A percentile compares a stretch with the other conserved stretches of the same genome.
phyloP scores from a whole-genome alignment of 2,113 vertebrate species.

The Zosterops borbonicus region DNA sequence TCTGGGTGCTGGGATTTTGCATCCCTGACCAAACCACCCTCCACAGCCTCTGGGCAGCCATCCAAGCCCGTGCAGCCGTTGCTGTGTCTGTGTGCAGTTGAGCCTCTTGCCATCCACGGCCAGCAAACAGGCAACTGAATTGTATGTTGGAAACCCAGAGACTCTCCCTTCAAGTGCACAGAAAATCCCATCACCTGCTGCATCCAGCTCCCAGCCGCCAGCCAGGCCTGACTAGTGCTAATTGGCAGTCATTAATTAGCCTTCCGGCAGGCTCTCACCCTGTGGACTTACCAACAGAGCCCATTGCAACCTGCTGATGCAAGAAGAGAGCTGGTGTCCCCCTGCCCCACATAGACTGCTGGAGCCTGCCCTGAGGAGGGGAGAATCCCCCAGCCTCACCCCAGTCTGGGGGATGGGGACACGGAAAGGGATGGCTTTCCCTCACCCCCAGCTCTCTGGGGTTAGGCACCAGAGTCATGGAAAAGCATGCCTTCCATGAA shows the following conservation, averaged over 20 bases:
- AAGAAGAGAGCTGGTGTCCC: neutral
- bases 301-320: neutral
- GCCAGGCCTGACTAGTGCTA: neutral
- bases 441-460: neutral
- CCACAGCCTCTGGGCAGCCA: neutral
- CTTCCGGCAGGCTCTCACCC: neutral
- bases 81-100: neutral
- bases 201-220: neutral
- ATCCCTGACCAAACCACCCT: neutral
- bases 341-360: accelerated
- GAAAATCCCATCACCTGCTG: neutral
- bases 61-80: accelerated
- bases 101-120: neutral
- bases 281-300: neutral
- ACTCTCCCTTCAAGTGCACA: neutral
- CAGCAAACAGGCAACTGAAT: neutral
- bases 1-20: neutral
- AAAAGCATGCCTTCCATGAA: neutral
- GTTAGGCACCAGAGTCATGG: neutral
- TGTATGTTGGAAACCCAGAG: neutral
- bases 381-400: neutral
- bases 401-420: too few species aligned
- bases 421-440: neutral
- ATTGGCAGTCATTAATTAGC: constrained; percentile 19
- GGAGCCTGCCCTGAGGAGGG: neutral